Evolutionary conservation across 2,797 vertebrate species (phyloP), one percentile per base, ranked within the genome.

Genomic region (Sebastes diploproa): DNA sequence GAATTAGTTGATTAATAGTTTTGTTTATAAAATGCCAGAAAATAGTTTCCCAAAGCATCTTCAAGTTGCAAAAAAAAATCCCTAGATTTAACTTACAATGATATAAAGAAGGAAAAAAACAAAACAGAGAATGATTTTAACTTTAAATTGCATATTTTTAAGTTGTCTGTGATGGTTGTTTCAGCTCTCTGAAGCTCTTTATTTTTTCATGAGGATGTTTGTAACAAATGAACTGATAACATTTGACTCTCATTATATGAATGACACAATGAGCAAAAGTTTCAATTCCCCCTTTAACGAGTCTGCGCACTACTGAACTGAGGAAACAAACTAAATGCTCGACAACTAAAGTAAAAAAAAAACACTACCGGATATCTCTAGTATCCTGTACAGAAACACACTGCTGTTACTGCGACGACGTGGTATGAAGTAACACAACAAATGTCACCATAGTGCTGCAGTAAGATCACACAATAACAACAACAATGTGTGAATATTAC

Each of bases 271-370:
- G 27, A 62, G 11, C 20, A 13, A n/a, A 9, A 84, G 75, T 92
- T 89, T 89, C 75, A 66, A 64, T 82, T 86, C 81, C 84, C 12
- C 36, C 36, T 38, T 66, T 55, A 4, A 22, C 4, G 69, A 78
- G 68, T 61, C 36, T 68, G 68, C 59, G 69, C 72, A 52, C 13
- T 6, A 10, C 6, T 0, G 59, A 64, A 10, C 6, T 0, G 59
- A 64, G 71, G 74, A 75, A 85, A 68, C 29, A 3, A 62, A 25
- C 58, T 4, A 30, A 62, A 29, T 4, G 23, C n/a, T 59, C 75
- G 55, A 67, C 70, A 14, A 6, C 18, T 16, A 30, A 27, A 58
- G 12, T 3, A 4, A 67, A 75, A 38, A 38, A 38, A 38, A 38
- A 38, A 38, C 36, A 46, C 25, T 18, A 50, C 64, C 54, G 71